phyloP scores from a whole-genome alignment of 2,888 invertebrate species.

The Andrena haemorrhoa region DNA sequence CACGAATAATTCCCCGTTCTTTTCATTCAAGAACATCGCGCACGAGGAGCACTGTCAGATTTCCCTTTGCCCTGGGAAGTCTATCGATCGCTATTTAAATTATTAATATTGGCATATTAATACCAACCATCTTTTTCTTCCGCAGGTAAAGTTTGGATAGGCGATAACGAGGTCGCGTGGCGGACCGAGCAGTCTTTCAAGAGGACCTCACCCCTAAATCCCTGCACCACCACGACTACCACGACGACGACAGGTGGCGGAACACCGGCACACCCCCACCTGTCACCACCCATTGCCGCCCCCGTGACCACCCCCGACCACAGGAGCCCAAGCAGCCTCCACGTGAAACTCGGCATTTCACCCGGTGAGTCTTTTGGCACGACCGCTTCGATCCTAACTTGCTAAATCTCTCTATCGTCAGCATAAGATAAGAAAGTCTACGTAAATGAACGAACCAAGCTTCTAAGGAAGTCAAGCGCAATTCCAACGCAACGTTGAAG shows the following conservation, averaged over 20 bases:
- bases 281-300: slow-evolving; percentile 81
- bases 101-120: slow-evolving; percentile 1
- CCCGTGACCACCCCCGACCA: slow-evolving; percentile 82
- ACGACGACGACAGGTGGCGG: slow-evolving; percentile 79
- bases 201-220: slow-evolving; percentile 79
- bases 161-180: slow-evolving; percentile 82
- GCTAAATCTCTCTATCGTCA: too few relatives aligned
- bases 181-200: slow-evolving; percentile 81
- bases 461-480: not conserved
- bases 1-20: slow-evolving; percentile 14
- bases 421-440: too few relatives aligned
- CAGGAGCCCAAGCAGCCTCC: slow-evolving; percentile 80
- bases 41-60: not conserved
- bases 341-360: slow-evolving; percentile 81
- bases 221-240: slow-evolving; percentile 74
- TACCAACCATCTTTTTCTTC: slow-evolving; percentile 15
- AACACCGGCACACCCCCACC: slow-evolving; percentile 79
- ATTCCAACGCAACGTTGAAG: too few relatives aligned
- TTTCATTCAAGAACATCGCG: not conserved
- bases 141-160: slow-evolving; percentile 83
- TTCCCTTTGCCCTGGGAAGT: too few relatives aligned
- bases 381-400: not conserved
- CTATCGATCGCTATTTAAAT: too few relatives aligned
- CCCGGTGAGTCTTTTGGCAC: slow-evolving; percentile 76
- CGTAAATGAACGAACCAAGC: not conserved